These are phyloP conservation scores for Sinohyriopsis cumingii DNA, from an alignment of 2,888 invertebrate genomes.

Conservation along the genomic window DNA sequence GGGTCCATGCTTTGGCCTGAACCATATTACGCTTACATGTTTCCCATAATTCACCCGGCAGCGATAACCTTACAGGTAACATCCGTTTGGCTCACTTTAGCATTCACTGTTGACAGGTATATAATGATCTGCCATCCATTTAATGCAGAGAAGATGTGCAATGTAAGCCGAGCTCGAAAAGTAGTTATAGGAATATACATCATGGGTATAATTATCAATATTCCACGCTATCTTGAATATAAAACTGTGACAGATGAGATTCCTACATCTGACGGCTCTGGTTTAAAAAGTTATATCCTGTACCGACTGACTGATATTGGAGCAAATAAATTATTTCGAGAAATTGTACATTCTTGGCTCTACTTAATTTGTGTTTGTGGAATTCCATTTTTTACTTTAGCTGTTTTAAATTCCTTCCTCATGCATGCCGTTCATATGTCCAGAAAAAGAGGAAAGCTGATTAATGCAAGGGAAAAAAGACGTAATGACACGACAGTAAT, in stretches of 20 bases:
- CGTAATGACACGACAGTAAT: conserved; percentile 71
- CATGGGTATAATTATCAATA: conserved; percentile 63
- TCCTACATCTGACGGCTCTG: conserved; percentile 13
- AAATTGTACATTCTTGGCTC: conserved; percentile 68
- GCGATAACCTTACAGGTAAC: conserved; percentile 70
- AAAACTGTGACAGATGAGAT: conserved; percentile 38
- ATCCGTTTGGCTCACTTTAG: conserved; percentile 70
- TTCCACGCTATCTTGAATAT: conserved; percentile 70
- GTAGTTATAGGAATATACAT: conserved; percentile 58
- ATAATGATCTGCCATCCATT: conserved; percentile 73
- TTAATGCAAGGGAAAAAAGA: conserved; percentile 66
- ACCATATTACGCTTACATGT: conserved; percentile 57
- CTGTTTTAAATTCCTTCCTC: conserved; percentile 68
- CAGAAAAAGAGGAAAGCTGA: conserved; percentile 59
- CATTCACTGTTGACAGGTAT: conserved; percentile 71
- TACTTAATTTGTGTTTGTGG: conserved; percentile 70
- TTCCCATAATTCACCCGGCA: conserved; percentile 66
- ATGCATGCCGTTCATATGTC: conserved; percentile 68
- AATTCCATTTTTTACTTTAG: conserved; percentile 68
- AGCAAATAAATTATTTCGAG: conserved; percentile 53
- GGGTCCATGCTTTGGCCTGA: conserved; percentile 40
- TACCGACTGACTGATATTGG: conserved; percentile 59
- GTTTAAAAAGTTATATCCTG: conserved; percentile 22
- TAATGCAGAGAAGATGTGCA: conserved; percentile 66
- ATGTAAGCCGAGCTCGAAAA: conserved; percentile 58